A percentile compares a stretch with the other conserved stretches of the same genome.
Evolutionary conservation across 2,797 vertebrate species (phyloP).

Genomic region (Babyrousa celebensis): DNA sequence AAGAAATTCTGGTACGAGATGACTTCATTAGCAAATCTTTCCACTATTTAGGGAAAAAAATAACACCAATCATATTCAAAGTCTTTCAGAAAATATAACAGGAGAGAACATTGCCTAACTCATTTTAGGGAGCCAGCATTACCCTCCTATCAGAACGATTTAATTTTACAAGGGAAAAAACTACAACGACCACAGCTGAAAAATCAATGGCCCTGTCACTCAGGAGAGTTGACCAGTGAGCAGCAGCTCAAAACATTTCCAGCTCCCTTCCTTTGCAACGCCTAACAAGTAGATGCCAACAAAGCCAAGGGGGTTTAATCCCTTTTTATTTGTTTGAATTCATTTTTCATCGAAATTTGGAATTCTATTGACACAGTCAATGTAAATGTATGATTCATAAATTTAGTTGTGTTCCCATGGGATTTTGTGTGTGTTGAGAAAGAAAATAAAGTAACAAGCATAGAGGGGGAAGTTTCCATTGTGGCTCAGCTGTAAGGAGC

Average conservation of each 20-base stretch:
- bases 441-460: conserved; percentile 48
- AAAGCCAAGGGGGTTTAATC: background rate
- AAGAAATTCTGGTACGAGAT: background rate
- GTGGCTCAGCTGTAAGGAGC: too few relatives aligned
- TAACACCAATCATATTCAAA: background rate
- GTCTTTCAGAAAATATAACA: background rate
- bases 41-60: background rate
- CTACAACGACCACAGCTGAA: background rate
- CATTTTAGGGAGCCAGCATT: background rate
- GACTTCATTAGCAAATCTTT: background rate
- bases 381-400: conserved; percentile 15
- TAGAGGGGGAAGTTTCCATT: too few relatives aligned
- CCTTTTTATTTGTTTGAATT: conserved; percentile 20
- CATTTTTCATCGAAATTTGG: conserved; percentile 37
- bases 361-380: conserved; percentile 31
- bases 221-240: background rate
- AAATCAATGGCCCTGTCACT: background rate
- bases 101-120: background rate
- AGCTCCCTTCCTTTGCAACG: conserved; percentile 10
- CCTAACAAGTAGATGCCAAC: background rate
- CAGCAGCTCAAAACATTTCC: background rate
- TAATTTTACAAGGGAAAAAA: background rate
- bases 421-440: background rate
- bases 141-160: background rate
- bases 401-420: background rate